Conservation (phyloP, 1,140 invertebrate genomes). For the Eumeta japonica region DNA sequence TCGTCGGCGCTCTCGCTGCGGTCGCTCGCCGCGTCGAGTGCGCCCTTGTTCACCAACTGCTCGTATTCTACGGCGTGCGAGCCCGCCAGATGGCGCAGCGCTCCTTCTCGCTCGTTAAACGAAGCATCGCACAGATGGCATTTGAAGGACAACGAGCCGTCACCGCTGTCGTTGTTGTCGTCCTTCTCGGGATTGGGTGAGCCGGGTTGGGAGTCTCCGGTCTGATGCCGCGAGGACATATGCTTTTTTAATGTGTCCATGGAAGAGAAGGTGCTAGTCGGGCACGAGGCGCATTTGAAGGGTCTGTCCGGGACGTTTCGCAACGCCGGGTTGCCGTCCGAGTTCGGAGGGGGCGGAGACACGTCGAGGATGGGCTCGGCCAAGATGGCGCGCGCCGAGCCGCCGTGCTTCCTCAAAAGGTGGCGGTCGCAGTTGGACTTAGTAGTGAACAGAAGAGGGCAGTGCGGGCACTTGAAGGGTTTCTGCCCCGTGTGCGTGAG, state of each 20-base stretch:
- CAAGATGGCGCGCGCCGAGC: constrained; percentile 41
- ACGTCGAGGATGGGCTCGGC: constrained; percentile 38
- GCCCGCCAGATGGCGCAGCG: constrained; percentile 77
- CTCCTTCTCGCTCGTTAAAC: constrained; percentile 74
- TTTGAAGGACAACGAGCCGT: constrained; percentile 77
- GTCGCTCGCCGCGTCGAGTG: constrained; percentile 67
- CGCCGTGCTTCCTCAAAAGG: constrained; percentile 83
- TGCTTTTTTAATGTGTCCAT: constrained; percentile 78
- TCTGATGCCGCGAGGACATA: constrained; percentile 68
- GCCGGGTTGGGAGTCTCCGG: constrained; percentile 37
- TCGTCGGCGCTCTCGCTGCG: constrained; percentile 59
- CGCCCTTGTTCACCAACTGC: constrained; percentile 75
- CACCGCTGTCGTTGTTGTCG: constrained; percentile 43
- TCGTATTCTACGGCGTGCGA: constrained; percentile 72
- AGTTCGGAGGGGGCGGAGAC: constrained; percentile 25
- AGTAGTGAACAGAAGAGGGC: constrained; percentile 90
- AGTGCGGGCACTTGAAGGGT: constrained; percentile 91
- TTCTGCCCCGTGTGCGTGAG: constrained; percentile 94
- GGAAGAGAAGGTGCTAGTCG: constrained; percentile 82
- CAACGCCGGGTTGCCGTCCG: constrained; percentile 57
- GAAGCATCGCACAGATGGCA: constrained; percentile 90
- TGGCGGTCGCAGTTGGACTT: constrained; percentile 97
- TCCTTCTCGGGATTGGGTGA: constrained; percentile 43
- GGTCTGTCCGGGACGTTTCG: constrained; percentile 76
- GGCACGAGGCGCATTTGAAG: constrained; percentile 81